These are phyloP conservation scores for Drosophila diplacantha DNA, from an alignment of 2,888 invertebrate genomes.

Conservation along the genomic window DNA sequence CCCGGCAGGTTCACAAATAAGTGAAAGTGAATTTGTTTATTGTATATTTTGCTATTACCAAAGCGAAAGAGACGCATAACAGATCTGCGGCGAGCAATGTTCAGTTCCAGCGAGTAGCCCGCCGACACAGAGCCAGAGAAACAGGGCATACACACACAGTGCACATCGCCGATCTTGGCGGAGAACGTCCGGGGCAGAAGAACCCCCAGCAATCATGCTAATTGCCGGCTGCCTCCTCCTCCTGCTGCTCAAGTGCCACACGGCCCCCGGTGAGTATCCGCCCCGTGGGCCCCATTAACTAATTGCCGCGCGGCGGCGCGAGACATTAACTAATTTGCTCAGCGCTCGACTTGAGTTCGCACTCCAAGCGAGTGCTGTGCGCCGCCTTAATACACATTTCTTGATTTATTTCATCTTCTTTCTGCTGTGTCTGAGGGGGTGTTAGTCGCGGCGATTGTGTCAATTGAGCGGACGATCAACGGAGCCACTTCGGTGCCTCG, in stretches of 20 bases:
- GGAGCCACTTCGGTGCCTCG: constrained; percentile 11
- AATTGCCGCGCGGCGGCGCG: constrained; percentile 39
- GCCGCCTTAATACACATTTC: not conserved
- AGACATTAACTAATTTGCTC: constrained; percentile 38
- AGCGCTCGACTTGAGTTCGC: constrained; percentile 20
- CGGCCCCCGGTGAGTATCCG: constrained; percentile 29
- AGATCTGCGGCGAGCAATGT: constrained; percentile 30
- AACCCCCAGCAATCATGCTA: constrained; percentile 14
- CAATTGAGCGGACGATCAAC: constrained; percentile 21
- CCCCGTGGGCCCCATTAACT: constrained; percentile 49
- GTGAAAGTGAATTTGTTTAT: constrained; percentile 71
- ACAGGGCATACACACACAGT: not conserved
- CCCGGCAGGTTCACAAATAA: constrained; percentile 65
- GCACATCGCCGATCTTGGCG: constrained; percentile 3
- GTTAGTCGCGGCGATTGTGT: constrained; percentile 16
- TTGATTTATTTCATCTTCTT: not conserved
- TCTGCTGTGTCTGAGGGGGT: not conserved
- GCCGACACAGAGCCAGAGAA: not conserved
- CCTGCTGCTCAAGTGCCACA: constrained; percentile 17
- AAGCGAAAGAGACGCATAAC: constrained; percentile 59
- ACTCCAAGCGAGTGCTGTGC: constrained; percentile 13
- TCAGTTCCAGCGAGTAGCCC: not conserved
- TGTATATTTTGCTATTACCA: constrained; percentile 65
- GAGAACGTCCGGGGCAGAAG: not conserved
- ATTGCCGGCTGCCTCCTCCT: constrained; percentile 15